Percentiles rank a stretch among this genome's conserved stretches.
phyloP scores from a whole-genome alignment of 2,888 invertebrate genomes.

The Ptilodon capucinus region DNA sequence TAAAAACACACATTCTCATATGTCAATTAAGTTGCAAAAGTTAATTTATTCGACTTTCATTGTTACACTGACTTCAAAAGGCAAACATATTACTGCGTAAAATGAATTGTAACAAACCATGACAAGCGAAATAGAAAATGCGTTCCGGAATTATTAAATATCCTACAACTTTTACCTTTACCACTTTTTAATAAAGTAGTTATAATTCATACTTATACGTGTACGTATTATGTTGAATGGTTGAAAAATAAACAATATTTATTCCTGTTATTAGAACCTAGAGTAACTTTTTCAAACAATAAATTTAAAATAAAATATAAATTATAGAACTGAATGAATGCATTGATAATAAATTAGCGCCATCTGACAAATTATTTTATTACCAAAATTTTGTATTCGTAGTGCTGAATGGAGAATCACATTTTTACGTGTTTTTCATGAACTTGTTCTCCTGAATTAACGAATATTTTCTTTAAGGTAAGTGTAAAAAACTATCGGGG shows the following conservation, averaged over 20 bases:
- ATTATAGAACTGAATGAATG: slow-evolving; percentile 38
- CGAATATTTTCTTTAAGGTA: slow-evolving; percentile 74
- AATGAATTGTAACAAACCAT: slow-evolving; percentile 31
- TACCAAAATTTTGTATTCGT: slow-evolving; percentile 82
- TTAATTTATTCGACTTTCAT: too few species aligned
- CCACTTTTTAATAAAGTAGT: too few species aligned
- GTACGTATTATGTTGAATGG: too few species aligned
- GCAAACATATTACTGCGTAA: not conserved
- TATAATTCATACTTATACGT: too few species aligned
- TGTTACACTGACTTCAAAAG: not conserved
- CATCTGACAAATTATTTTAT: slow-evolving; percentile 57
- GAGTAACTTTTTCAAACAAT: not conserved
- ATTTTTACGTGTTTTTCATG: slow-evolving; percentile 79
- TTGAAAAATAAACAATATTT: not conserved
- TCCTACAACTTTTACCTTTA: not conserved
- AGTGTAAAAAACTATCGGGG: slow-evolving; percentile 46
- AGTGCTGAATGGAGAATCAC: slow-evolving; percentile 80
- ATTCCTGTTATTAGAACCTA: not conserved
- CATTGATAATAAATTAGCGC: slow-evolving; percentile 48
- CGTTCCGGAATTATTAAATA: slow-evolving; percentile 33
- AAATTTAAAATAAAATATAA: not conserved
- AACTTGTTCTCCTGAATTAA: slow-evolving; percentile 70
- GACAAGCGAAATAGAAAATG: slow-evolving; percentile 50
- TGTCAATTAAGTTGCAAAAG: too few species aligned
- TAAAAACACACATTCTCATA: too few species aligned